Conservation (phyloP, 2,113 vertebrate genomes). For the Varanus komodoensis region DNA sequence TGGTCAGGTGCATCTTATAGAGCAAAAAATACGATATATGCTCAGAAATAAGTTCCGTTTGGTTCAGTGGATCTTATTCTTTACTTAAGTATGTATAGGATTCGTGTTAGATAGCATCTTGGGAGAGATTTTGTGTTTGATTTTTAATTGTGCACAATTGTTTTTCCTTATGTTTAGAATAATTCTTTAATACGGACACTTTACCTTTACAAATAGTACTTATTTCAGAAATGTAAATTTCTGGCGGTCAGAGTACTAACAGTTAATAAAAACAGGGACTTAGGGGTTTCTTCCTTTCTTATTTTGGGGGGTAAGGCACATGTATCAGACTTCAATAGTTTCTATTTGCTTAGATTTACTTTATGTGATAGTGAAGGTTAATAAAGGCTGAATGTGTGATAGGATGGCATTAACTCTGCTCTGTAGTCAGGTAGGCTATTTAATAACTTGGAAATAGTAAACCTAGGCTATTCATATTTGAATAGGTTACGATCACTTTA, state of each 20-base stretch:
- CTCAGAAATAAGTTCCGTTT: neutral
- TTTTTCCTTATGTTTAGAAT: neutral
- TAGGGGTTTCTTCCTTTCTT: neutral
- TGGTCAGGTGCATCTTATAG: too few relatives aligned
- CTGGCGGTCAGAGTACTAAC: constrained; percentile 24
- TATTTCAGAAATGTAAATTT: neutral
- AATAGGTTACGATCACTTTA: constrained; percentile 11
- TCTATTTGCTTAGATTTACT: constrained; percentile 49
- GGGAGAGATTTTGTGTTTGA: neutral
- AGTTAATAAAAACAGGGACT: constrained; percentile 25
- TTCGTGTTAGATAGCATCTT: neutral
- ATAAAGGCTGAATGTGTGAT: neutral
- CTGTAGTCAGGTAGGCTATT: constrained; percentile 33
- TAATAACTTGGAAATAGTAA: constrained; percentile 25
- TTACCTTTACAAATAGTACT: neutral
- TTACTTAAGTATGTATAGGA: neutral
- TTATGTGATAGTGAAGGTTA: neutral
- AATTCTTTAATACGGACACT: neutral
- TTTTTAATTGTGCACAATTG: neutral
- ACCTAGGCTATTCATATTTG: constrained; percentile 23
- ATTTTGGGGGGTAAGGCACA: neutral
- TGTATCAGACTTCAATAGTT: constrained; percentile 41
- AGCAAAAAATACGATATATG: too few relatives aligned
- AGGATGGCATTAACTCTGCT: constrained; percentile 9
- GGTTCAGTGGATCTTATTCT: neutral